phyloP scores from a whole-genome alignment of 2,113 vertebrate genomes.

The Calypte anna region DNA sequence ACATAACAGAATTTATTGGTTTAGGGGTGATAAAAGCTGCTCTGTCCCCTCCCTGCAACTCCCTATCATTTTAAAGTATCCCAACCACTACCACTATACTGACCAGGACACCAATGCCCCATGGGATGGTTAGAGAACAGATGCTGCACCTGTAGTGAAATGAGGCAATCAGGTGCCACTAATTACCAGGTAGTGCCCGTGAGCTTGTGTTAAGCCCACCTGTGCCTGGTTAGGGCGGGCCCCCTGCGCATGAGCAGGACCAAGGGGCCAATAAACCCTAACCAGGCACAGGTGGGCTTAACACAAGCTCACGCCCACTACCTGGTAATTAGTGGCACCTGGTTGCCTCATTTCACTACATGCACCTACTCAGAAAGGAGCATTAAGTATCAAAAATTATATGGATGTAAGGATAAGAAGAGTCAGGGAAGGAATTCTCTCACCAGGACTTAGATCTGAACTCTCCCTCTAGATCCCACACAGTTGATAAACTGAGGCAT shows the following conservation, averaged over 20 bases:
- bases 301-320: no score
- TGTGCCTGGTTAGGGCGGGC: no score
- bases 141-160: not conserved
- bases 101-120: not conserved
- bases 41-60: not conserved
- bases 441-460: not conserved
- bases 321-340: no score
- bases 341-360: no score
- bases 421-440: no score
- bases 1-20: not conserved
- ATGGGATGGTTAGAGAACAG: fast-evolving
- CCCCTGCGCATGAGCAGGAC: no score
- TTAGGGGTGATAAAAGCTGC: not conserved
- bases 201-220: no score
- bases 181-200: no score
- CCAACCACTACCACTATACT: not conserved
- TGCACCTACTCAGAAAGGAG: not conserved
- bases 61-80: not conserved
- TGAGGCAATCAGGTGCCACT: no score
- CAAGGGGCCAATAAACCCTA: no score
- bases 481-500: not conserved
- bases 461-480: not conserved
- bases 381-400: not conserved
- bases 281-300: no score
- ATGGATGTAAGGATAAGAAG: not conserved